These are phyloP conservation scores for Tinamus guttatus DNA, from an alignment of 2,113 vertebrate genomes.

Conservation along the genomic window DNA sequence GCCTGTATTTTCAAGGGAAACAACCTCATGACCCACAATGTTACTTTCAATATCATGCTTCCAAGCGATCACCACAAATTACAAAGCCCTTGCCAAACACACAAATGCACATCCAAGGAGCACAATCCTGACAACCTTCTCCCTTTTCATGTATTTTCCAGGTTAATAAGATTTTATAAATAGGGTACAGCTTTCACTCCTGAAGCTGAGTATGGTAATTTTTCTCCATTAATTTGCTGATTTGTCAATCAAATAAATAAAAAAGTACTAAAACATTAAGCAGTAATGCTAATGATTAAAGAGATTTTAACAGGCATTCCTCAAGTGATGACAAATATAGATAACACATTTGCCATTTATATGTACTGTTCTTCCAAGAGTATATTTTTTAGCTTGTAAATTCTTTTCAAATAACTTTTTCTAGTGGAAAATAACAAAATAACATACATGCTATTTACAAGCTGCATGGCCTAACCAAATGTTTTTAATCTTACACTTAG, in stretches of 20 bases:
- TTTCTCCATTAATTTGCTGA: slow-evolving; percentile 34
- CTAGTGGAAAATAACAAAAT: background rate
- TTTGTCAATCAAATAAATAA: slow-evolving; percentile 22
- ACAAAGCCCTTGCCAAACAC: background rate
- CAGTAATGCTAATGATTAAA: slow-evolving; percentile 13
- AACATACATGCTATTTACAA: background rate
- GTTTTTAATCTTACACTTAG: background rate
- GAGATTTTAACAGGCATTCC: slow-evolving; percentile 34
- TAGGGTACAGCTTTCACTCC: background rate
- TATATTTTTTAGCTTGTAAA: background rate
- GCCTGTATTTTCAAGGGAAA: background rate
- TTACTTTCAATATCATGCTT: background rate
- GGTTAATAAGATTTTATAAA: background rate
- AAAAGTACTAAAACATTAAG: slow-evolving; percentile 18
- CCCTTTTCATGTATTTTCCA: background rate
- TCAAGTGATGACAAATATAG: slow-evolving; percentile 28
- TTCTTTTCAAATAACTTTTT: background rate
- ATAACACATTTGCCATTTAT: background rate
- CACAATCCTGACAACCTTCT: background rate
- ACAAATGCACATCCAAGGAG: background rate
- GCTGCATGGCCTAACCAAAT: background rate
- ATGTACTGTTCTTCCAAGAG: background rate
- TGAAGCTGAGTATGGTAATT: slow-evolving; percentile 11
- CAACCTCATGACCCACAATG: fast-evolving
- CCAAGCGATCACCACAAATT: background rate